phyloP scores from a whole-genome alignment of 2,888 invertebrate species.

The Meteorus cinctellus region DNA sequence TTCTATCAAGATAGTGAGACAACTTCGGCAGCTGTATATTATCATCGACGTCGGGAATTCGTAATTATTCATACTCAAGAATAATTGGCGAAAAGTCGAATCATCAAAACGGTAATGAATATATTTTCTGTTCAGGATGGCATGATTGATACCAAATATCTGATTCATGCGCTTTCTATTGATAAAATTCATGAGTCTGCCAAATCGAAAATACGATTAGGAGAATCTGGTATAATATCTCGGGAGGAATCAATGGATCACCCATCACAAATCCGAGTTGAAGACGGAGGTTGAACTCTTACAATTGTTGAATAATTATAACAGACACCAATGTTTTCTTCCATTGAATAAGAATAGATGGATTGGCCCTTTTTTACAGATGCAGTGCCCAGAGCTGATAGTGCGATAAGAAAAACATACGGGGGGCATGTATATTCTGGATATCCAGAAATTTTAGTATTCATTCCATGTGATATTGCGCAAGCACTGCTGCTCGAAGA shows the following conservation, averaged over 20 bases:
- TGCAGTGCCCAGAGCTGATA: too few relatives aligned
- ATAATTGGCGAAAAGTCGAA: too few relatives aligned
- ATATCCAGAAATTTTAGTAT: not conserved
- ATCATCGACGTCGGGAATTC: not conserved
- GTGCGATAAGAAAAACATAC: not conserved
- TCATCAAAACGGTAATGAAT: not conserved
- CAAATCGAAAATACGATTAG: not conserved
- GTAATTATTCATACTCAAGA: not conserved
- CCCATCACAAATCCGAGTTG: not conserved
- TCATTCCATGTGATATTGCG: not conserved
- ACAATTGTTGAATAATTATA: not conserved
- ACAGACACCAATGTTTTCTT: not conserved
- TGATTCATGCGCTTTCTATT: not conserved
- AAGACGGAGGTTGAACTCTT: too few relatives aligned
- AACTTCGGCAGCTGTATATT: not conserved
- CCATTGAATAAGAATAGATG: too few relatives aligned
- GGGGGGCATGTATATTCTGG: not conserved
- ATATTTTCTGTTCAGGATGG: not conserved
- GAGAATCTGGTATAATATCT: not conserved
- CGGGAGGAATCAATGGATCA: not conserved
- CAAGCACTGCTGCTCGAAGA: not conserved
- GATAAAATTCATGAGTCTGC: not conserved
- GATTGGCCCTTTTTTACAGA: not conserved
- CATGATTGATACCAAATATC: not conserved
- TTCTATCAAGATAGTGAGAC: not conserved